Base-by-base conservation (phyloP, 2,888 invertebrate genomes). In the Acanthacorydalis orientalis region DNA sequence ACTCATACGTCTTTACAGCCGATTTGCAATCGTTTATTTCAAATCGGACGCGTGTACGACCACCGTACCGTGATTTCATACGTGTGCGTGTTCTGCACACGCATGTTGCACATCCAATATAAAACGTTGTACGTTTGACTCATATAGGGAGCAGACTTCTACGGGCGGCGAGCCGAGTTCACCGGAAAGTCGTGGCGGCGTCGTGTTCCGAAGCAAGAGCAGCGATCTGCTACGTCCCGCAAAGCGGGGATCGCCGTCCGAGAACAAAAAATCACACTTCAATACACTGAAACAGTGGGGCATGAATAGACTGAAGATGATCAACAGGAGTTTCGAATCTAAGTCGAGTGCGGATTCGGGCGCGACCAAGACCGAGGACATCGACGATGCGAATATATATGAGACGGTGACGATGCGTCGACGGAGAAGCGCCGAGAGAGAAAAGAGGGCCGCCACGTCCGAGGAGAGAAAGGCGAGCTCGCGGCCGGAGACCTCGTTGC, bases 241-340 rank as follows among this genome's bases (percentile, higher is more conserved):
- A 53, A 77, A 78, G 64, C 80, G 78, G 67, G 72, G 75, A 57
- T 75, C 76, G 53, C 73, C 77, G 40, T 70, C 74, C 43, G 79
- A 80, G 55, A 69, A 61, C 56, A 72, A 77, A 66, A 66, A 72
- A 64, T 78, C 81, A 43, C 83, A 83, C 60, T 83, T 89, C 63
- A 84, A 85, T 63, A 81, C 82, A 31, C 67, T 89, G 48, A 86
- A 85, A 63, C 83, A 85, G 60, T 89, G 88, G 88, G 85, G 88
- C 49, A 80, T 80, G 60, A 85, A 78, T 57, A 75, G 85, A 55
- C 72, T 88, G 61, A 77, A 75, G 62, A 70, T 84, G 59, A 83
- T 86, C 59, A 80, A 80, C 56, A 73, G 77, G 64, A 73, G 73
- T 49, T 69, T 72, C 16, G 75, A 75, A 54, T 64, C 69, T 46